These are phyloP conservation scores for Acanthochromis polyacanthus DNA, from an alignment of 2,113 vertebrate genomes.

Conservation along the genomic window DNA sequence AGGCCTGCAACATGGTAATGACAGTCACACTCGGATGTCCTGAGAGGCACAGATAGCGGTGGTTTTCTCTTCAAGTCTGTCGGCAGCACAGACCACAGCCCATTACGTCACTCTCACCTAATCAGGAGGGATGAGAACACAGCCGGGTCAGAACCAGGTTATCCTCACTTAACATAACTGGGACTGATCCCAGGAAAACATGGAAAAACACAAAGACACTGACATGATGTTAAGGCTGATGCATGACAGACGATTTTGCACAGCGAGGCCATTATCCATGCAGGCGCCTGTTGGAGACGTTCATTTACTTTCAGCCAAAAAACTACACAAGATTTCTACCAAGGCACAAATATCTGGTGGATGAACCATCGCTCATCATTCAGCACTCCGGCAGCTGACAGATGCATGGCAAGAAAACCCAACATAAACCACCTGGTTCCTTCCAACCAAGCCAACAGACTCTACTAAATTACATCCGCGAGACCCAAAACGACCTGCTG, in stretches of 20 bases:
- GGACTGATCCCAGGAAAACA: not conserved
- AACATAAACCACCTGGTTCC: not conserved
- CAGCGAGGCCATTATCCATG: not conserved
- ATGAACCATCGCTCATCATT: not conserved
- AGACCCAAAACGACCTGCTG: no score
- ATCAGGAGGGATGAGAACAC: conserved; percentile 40
- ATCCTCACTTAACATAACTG: not conserved
- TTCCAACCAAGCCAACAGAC: no score
- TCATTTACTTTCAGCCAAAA: no score
- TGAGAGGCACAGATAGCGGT: conserved; percentile 21
- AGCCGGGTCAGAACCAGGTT: conserved; percentile 30
- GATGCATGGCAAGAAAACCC: not conserved
- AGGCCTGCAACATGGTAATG: conserved; percentile 15
- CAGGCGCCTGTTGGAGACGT: not conserved
- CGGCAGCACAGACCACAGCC: conserved; percentile 28
- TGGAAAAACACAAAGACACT: not conserved
- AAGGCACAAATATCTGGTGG: not conserved
- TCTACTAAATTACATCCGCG: no score
- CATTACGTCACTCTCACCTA: conserved; percentile 49
- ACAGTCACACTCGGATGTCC: conserved; percentile 13
- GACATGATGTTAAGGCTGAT: not conserved
- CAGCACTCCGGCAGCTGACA: not conserved
- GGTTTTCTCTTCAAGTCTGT: conserved; percentile 47
- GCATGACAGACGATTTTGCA: not conserved
- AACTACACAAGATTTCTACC: not conserved